A percentile compares a stretch with the other conserved stretches of the same genome.
phyloP scores from a whole-genome alignment of 2,888 invertebrate species.

The Folsomia manolachei region DNA sequence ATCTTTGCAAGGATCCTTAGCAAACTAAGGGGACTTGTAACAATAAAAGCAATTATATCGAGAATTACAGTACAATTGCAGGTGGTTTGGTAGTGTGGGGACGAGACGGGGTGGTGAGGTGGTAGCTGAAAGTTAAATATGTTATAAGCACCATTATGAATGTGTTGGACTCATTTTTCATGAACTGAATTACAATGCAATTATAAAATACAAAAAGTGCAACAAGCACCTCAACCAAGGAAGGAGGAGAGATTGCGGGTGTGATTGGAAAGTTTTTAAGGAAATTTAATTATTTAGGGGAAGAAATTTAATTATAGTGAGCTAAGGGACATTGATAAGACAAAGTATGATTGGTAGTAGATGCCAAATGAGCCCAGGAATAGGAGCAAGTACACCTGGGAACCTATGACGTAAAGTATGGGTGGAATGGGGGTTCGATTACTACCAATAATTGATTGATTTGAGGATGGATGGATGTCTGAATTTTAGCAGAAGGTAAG shows the following conservation, averaged over 20 bases:
- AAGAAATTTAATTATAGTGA: background rate
- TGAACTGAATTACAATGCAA: background rate
- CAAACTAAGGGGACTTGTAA: background rate
- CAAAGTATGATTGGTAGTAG: background rate
- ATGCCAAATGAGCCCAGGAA: no score
- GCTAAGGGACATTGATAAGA: background rate
- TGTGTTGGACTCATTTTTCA: background rate
- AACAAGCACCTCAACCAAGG: no score
- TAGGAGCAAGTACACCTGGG: no score
- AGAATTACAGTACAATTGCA: background rate
- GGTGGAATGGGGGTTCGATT: background rate
- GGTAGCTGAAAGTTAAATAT: background rate
- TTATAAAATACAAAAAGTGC: background rate
- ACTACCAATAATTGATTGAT: no score
- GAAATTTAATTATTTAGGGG: background rate
- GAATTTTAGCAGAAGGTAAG: no score
- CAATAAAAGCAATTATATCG: background rate
- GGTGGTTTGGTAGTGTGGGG: background rate
- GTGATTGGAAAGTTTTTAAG: background rate
- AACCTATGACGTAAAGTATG: no score
- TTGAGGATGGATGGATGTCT: no score
- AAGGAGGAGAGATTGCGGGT: no score
- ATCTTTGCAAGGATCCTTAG: background rate
- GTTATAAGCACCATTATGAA: background rate
- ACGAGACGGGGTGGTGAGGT: no score